Percentiles rank a stretch among this genome's conserved stretches.
Conservation (phyloP, 2,888 invertebrate genomes). For the Lissocephala sabroskyi region DNA sequence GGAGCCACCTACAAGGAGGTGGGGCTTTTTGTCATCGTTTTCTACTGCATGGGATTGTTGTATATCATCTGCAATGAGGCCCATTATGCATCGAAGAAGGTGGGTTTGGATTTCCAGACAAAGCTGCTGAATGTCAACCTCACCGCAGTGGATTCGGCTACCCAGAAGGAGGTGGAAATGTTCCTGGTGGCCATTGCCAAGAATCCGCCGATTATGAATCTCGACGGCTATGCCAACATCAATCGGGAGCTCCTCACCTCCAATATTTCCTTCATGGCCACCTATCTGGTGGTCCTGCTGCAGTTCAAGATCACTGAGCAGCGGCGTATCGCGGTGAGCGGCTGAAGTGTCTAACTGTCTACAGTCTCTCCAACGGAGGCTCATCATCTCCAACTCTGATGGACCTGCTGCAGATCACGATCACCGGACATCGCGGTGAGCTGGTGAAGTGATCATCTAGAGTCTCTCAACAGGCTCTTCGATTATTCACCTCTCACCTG, state of each 20-base stretch:
- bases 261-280: constrained; percentile 81
- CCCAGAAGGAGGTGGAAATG: constrained; percentile 82
- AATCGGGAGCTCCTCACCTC: constrained; percentile 80
- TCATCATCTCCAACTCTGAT: no score
- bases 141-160: constrained; percentile 77
- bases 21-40: constrained; percentile 80
- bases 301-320: constrained; percentile 79
- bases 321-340: constrained; percentile 33
- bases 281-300: constrained; percentile 81
- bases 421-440: no score
- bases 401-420: no score
- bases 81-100: constrained; percentile 79
- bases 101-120: constrained; percentile 77
- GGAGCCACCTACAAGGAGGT: constrained; percentile 82
- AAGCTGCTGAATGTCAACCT: constrained; percentile 80
- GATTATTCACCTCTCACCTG: no score
- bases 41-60: constrained; percentile 80
- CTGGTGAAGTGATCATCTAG: no score
- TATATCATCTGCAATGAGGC: constrained; percentile 84
- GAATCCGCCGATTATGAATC: constrained; percentile 84
- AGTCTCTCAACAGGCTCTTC: no score
- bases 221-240: constrained; percentile 82
- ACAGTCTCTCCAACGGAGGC: no score
- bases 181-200: constrained; percentile 82
- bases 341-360: no score